These are phyloP conservation scores for Candoia aspera DNA, from an alignment of 2,113 vertebrate genomes.

Conservation along the genomic window DNA sequence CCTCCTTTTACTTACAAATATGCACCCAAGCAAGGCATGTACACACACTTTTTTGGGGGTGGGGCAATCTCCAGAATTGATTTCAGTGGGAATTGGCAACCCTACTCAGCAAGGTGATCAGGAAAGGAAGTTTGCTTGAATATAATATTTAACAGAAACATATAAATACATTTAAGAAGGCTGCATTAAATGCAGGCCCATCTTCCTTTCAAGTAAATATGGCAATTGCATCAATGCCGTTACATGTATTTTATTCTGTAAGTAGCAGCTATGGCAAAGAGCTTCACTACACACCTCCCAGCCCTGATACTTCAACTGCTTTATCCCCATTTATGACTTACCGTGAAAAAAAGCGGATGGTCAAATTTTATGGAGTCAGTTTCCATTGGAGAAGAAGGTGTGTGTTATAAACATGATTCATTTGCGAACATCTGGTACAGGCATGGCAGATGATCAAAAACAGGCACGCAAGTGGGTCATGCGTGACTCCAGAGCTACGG, in stretches of 20 bases:
- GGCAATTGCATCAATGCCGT: not conserved
- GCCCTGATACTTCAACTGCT: not conserved
- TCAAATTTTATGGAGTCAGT: conserved; percentile 36
- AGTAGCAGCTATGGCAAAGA: not conserved
- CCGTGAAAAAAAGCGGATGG: conserved; percentile 29
- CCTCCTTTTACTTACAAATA: not conserved
- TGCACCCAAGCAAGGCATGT: not conserved
- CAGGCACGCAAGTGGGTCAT: not conserved
- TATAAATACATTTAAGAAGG: not conserved
- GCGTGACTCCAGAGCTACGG: not conserved
- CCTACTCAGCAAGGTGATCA: not conserved
- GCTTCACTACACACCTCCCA: not conserved
- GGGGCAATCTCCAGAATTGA: not conserved
- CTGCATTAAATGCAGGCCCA: not conserved
- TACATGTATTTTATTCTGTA: not conserved
- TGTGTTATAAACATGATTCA: not conserved
- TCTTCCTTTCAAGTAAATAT: not conserved
- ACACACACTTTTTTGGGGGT: not conserved
- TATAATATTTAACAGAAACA: not conserved
- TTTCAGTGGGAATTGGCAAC: not conserved
- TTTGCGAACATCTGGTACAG: not conserved
- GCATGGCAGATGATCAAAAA: not conserved
- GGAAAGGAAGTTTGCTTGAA: not conserved
- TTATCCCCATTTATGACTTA: not conserved
- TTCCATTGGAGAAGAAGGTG: not conserved